Evolutionary conservation across 2,113 vertebrate genomes (phyloP), one percentile per base, ranked within the genome.

Genomic region (Lates calcarifer): DNA sequence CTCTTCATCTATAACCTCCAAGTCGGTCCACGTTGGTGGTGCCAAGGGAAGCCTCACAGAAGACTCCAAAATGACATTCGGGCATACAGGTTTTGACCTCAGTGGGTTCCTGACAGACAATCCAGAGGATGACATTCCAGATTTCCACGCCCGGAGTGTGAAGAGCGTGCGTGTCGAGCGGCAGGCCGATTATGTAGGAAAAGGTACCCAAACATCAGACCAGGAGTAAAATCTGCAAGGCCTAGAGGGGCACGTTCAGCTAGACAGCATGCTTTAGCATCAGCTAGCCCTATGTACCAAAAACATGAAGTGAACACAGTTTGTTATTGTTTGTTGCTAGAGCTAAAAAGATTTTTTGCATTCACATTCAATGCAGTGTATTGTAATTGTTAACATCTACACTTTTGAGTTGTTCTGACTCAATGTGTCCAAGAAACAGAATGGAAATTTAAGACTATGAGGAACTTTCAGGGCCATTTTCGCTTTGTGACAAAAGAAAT

Each of bases 71-170:
- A 33, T 14, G 0, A 41, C 14, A 0, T 65, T 39, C 0, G 12
- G 0, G 9, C 10, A 88, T 35, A 53, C 77, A 0, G 80, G 82
- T 68, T 20, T 91, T 2, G 93, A 95, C 77, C 43, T 95, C 9
- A 96, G 94, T 29, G 89, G 56, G 2, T 90, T 97, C 71, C 14
- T 76, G 43, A 91, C 79, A 0, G 91, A 83, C 11, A 56, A 90
- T 6, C 85, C 80, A 29, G 95, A 95, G 37, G 96, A 96, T 28
- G 96, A 97, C 65, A 4, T 67, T 71, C 96, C 96, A 12, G 96
- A 97, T 90, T 85, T 96, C 83, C 92, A 93, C 7, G 95, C 95
- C 51, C 92, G 91, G 71, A 94, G 93, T 73, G 14, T 95, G 80
- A 94, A 89, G 91, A 8, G 33, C 1, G 0, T 26, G 57, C 63